Conservation (phyloP, 2,888 invertebrate genomes). For the Latrodectus elegans region DNA sequence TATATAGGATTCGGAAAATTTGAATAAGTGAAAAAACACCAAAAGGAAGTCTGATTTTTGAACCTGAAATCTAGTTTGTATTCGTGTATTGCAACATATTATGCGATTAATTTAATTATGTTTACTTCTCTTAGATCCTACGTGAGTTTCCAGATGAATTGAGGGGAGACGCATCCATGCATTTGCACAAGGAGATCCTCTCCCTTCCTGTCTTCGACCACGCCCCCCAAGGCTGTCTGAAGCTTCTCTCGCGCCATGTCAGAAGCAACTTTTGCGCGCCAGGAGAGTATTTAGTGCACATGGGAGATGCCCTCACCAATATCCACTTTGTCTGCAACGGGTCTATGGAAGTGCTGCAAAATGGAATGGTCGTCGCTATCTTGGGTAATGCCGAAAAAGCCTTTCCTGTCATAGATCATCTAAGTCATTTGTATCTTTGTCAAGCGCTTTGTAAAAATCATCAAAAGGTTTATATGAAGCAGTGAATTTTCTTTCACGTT, state of each 20-base stretch:
- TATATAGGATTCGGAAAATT: too few species aligned
- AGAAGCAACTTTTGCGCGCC: slow-evolving; percentile 96
- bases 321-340: slow-evolving; percentile 97
- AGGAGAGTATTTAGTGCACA: slow-evolving; percentile 94
- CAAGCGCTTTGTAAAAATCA: background rate
- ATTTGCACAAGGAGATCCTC: slow-evolving; percentile 94
- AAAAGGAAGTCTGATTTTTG: too few species aligned
- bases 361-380: slow-evolving; percentile 97
- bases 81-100: too few species aligned
- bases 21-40: too few species aligned
- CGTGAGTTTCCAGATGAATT: slow-evolving; percentile 97
- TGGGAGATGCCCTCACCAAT: slow-evolving; percentile 93
- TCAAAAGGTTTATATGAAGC: too few species aligned
- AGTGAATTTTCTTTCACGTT: too few species aligned
- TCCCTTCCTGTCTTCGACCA: slow-evolving; percentile 95
- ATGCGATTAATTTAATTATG: too few species aligned
- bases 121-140: slow-evolving; percentile 82
- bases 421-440: background rate
- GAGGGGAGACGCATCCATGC: slow-evolving; percentile 95
- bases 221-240: slow-evolving; percentile 94
- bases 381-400: slow-evolving; percentile 80
- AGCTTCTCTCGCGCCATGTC: slow-evolving; percentile 92
- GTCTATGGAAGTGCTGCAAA: slow-evolving; percentile 97
- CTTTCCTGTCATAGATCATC: background rate
- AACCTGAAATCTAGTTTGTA: too few species aligned